phyloP scores from a whole-genome alignment of 2,888 invertebrate species.

The Parthenolecanium corni region DNA sequence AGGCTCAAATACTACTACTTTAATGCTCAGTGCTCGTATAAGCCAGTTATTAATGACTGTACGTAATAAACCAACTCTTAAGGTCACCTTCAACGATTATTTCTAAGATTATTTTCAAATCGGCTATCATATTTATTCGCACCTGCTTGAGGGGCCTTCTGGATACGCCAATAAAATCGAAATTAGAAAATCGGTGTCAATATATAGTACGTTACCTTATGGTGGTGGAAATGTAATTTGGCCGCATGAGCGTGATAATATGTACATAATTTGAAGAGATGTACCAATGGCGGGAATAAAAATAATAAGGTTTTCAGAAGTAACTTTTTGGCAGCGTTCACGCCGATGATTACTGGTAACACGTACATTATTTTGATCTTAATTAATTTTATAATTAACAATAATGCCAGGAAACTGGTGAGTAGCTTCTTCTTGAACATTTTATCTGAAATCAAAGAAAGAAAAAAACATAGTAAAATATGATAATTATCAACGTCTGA shows the following conservation, averaged over 20 bases:
- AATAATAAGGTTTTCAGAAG: slow-evolving; percentile 67
- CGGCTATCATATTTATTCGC: no score
- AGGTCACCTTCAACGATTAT: no score
- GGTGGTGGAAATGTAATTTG: slow-evolving; percentile 71
- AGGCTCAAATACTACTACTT: no score
- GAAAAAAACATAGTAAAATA: slow-evolving; percentile 7
- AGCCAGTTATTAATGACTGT: no score
- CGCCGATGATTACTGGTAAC: slow-evolving; percentile 63
- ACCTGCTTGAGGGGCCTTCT: no score
- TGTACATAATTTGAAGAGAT: slow-evolving; percentile 73
- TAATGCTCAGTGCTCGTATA: no score
- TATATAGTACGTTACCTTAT: slow-evolving; percentile 41
- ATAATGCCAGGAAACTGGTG: slow-evolving; percentile 60
- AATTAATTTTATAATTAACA: slow-evolving; percentile 65
- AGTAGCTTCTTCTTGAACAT: slow-evolving; percentile 61
- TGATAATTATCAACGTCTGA: no score
- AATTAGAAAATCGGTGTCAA: no score
- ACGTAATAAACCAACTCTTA: no score
- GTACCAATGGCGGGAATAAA: slow-evolving; percentile 67
- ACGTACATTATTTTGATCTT: slow-evolving; percentile 70
- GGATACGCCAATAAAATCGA: no score
- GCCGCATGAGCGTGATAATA: slow-evolving; percentile 64
- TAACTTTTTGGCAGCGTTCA: slow-evolving; percentile 72
- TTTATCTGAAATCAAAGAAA: slow-evolving; percentile 50
- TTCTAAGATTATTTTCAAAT: no score